Conservation (phyloP, 2,888 invertebrate species). For the Tortrix viridana region DNA sequence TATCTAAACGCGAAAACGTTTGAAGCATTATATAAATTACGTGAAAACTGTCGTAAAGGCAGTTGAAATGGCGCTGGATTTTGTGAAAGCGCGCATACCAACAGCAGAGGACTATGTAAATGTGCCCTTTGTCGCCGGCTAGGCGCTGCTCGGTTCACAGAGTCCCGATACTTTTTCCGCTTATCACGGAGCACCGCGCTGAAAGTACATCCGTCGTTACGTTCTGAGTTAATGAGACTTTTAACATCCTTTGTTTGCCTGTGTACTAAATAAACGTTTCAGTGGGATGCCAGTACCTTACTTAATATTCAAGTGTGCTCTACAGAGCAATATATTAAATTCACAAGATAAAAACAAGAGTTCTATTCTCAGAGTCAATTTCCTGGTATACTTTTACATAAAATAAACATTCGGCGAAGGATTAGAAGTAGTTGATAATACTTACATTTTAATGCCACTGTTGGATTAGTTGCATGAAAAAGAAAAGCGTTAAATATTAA, state of each 20-base stretch:
- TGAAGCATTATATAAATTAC: constrained; percentile 14
- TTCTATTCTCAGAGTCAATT: background rate
- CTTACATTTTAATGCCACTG: constrained; percentile 81
- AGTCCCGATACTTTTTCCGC: constrained; percentile 40
- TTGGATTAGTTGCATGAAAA: constrained; percentile 65
- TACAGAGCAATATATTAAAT: too few relatives aligned
- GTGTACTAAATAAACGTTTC: background rate
- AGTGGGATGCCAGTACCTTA: background rate
- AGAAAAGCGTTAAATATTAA: constrained; percentile 43
- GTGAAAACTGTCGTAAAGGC: constrained; percentile 39
- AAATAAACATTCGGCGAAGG: background rate
- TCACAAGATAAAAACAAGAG: background rate
- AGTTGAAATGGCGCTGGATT: constrained; percentile 40
- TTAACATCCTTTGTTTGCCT: constrained; percentile 25
- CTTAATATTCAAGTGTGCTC: background rate
- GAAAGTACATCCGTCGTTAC: constrained; percentile 31
- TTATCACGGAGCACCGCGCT: constrained; percentile 30
- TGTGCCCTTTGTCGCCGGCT: constrained; percentile 48
- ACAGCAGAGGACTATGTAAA: constrained; percentile 48
- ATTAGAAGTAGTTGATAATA: constrained; percentile 47
- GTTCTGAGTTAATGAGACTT: constrained; percentile 31
- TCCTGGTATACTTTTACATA: background rate
- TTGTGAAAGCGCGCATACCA: constrained; percentile 41
- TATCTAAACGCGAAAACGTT: constrained; percentile 21
- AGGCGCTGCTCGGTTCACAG: constrained; percentile 47